Percentiles rank a stretch among this genome's conserved stretches.
These are phyloP conservation scores for Montipora capitata DNA, from an alignment of 92 coral and sea anemone species.

Conservation along the genomic window DNA sequence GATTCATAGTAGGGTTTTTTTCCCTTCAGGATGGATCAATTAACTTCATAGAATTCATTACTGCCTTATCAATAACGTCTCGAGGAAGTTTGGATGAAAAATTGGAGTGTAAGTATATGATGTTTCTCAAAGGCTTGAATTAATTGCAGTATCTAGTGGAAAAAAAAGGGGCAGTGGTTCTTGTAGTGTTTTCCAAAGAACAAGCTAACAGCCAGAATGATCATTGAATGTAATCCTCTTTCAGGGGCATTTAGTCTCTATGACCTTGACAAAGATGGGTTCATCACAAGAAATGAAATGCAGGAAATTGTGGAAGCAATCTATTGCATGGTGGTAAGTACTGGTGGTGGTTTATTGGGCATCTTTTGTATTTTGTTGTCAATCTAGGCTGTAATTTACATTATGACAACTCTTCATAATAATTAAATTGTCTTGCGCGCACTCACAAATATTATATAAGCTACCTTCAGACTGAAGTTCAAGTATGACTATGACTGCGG, in stretches of 20 bases:
- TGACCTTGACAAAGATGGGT: conserved; percentile 97
- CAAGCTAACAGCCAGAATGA: background rate
- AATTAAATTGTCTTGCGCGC: no score
- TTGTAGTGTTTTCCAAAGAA: no score
- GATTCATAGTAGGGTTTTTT: background rate
- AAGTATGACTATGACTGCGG: no score
- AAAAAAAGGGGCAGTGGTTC: no score
- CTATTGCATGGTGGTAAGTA: conserved; percentile 94
- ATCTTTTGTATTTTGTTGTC: no score
- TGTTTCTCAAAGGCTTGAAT: no score
- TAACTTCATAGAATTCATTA: conserved; percentile 95
- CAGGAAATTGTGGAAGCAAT: conserved; percentile 93
- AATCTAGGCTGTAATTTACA: no score
- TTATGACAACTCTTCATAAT: no score
- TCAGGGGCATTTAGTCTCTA: conserved; percentile 98
- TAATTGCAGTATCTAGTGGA: no score
- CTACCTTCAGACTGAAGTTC: no score
- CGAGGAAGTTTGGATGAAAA: conserved; percentile 99
- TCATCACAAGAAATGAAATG: conserved; percentile 97
- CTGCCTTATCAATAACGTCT: conserved; percentile 97
- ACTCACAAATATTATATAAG: no score
- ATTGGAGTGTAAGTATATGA: conserved; percentile 87
- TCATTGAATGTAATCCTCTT: background rate
- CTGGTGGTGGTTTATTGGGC: background rate
- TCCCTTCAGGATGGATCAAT: conserved; percentile 95